Base-by-base conservation (phyloP, 2,888 invertebrate genomes). In the Isotomurus palustris region DNA sequence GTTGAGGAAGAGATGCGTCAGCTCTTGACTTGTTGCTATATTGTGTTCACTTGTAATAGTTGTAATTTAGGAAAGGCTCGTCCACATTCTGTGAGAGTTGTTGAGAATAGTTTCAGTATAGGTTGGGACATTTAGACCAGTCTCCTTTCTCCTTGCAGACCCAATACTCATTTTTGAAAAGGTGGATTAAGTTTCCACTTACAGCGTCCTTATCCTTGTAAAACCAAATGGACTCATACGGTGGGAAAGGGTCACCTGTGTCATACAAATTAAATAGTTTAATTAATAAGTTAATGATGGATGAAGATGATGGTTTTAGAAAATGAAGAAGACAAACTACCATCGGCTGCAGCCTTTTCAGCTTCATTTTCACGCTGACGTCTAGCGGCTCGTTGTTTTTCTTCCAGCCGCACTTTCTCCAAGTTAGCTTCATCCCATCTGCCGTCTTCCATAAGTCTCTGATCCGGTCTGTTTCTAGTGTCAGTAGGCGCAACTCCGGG, bases 401-500 rank as follows among this genome's bases (percentile, higher is more conserved):
- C 97, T 77, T 99, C 99, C 25, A 99, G 81, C 59, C 83, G 80
- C 28, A 90, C 76, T 75, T 92, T 91, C 75, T 90, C 89, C 1
- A 78, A 75, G 77, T 95, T 95, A 58, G 94, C 93, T 65, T 87
- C 88, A 73, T 94, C 89, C 90, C 94, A 93, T 53, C 81, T 79
- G 2, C 93, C 94, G 62, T 89, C 83, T 77, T 97, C 96, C 97
- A 99, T 99, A 70, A 94, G 82, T 51, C 97, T 83, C 79, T 99
- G 99, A 82, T 99, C 99, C 58, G 97, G 97, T 56, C 99, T 82
- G 52, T 82, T 77, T 29, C 96, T 83, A 52, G 90, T 87, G 80
- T 99, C 99, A 0, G 97, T 95, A 10, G 96, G 96, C 50, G 95
- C 94, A 27, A 97, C 86, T 62, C 84, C 88, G 4, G 85, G 84